Base-by-base conservation (phyloP, 2,888 invertebrate species). In the Nysson spinosus region DNA sequence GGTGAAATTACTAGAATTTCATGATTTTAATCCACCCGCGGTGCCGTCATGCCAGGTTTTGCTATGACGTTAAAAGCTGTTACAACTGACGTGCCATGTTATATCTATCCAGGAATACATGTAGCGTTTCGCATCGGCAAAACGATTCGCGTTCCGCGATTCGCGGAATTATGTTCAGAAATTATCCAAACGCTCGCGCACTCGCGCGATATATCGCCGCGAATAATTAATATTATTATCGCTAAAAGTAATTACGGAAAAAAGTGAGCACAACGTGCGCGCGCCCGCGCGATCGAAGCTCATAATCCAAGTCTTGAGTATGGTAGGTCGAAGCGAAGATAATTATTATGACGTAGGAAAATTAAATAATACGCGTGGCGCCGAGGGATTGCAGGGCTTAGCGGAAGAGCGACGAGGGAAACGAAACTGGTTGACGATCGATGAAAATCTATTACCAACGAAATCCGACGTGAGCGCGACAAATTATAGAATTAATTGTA, bases 401-500 rank as follows among this genome's bases (percentile, higher is more conserved):
- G n/a, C n/a, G n/a, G 54, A 35, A 52, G 19, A 42, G 35, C 42
- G 51, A 42, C 4, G 58, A 17, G 47, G 28, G 39, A 26, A 47
- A 61, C 42, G 65, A 11, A 50, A 52, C 52, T 49, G 56, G 26
- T 46, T 42, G 51, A 39, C 71, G 77, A 66, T 76, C 75, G 73
- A 78, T 73, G 78, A 74, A 78, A 77, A 80, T 75, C 81, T 77
- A 77, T 82, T 80, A 77, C 71, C 76, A 64, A 78, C 79, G 73
- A 80, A 81, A 83, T 83, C 77, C 79, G 77, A 81, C 83, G 70
- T 72, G 76, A 75, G 74, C 75, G 75, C 79, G 79, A 83, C 80
- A 81, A 83, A 84, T 82, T 78, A 80, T 76, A 77, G 79, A 82
- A 83, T 83, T 84, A 81, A 83, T 84, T 84, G 84, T 80, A 78